These are phyloP conservation scores for Thalassaphorura encarpata DNA, from an alignment of 1,140 invertebrate species.

Conservation along the genomic window DNA sequence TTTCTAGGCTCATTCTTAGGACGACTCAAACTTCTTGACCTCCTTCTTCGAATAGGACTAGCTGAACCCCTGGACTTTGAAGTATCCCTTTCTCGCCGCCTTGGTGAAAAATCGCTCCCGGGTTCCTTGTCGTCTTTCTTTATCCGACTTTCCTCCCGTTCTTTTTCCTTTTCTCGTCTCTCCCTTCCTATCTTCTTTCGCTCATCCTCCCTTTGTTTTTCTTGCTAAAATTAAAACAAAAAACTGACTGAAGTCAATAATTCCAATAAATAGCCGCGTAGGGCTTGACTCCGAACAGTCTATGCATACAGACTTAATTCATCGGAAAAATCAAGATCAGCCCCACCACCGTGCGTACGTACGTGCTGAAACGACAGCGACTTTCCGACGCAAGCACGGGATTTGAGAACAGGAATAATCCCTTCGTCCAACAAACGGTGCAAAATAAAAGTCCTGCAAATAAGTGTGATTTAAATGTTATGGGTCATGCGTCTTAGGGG, in stretches of 20 bases:
- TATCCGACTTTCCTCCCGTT: constrained; percentile 35
- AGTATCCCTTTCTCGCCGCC: constrained; percentile 24
- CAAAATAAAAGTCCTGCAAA: no score
- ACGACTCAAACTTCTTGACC: no score
- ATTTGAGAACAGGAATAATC: background rate
- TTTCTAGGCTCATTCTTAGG: no score
- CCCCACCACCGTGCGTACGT: background rate
- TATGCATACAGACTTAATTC: background rate
- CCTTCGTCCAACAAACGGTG: no score
- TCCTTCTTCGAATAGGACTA: background rate
- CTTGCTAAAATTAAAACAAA: constrained; percentile 33
- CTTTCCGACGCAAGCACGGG: background rate
- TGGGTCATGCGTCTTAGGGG: no score
- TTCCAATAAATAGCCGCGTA: background rate
- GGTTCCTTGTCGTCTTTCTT: constrained; percentile 15
- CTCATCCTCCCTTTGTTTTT: constrained; percentile 37
- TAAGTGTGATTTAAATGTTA: no score
- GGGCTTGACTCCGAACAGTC: constrained; percentile 1
- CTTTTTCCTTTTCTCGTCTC: constrained; percentile 40
- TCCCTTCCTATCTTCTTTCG: constrained; percentile 42
- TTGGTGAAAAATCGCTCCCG: constrained; percentile 8
- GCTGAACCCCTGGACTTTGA: constrained; percentile 32
- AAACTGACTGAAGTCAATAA: constrained; percentile 3
- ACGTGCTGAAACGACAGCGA: background rate
- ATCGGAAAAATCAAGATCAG: background rate